phyloP scores from a whole-genome alignment of 2,888 invertebrate genomes.

The Drosophila birchii region DNA sequence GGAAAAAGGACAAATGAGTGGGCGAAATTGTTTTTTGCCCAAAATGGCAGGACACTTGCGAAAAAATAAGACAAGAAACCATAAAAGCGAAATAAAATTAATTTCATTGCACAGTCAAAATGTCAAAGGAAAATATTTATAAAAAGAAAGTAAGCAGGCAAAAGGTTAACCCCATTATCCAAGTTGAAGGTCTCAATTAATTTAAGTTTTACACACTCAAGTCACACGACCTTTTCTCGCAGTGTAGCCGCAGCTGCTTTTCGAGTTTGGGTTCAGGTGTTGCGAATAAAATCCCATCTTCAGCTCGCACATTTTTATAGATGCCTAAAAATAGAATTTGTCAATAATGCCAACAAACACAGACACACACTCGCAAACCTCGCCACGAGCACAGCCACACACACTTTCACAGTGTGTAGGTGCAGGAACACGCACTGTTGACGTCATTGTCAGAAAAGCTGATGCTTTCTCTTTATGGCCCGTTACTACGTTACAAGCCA shows the following conservation, averaged over 20 bases:
- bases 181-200: neutral
- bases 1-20: conserved; percentile 31
- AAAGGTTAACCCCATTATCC: no score
- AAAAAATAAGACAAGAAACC: neutral
- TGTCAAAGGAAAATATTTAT: neutral
- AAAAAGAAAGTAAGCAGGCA: neutral
- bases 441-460: conserved; percentile 81
- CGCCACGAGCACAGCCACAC: neutral
- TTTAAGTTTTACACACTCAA: neutral
- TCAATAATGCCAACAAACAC: conserved; percentile 68
- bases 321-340: conserved; percentile 72
- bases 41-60: conserved; percentile 54
- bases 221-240: conserved; percentile 36
- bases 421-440: conserved; percentile 65
- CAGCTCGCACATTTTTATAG: conserved; percentile 36
- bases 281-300: conserved; percentile 65
- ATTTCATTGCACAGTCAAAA: conserved; percentile 3
- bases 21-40: conserved; percentile 48
- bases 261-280: conserved; percentile 53
- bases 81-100: neutral
- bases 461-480: conserved; percentile 25
- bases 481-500: conserved; percentile 72
- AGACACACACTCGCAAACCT: conserved; percentile 10
- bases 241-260: conserved; percentile 53
- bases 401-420: conserved; percentile 52